Conservation (phyloP, 2,113 vertebrate species). For the Columba janthina region DNA sequence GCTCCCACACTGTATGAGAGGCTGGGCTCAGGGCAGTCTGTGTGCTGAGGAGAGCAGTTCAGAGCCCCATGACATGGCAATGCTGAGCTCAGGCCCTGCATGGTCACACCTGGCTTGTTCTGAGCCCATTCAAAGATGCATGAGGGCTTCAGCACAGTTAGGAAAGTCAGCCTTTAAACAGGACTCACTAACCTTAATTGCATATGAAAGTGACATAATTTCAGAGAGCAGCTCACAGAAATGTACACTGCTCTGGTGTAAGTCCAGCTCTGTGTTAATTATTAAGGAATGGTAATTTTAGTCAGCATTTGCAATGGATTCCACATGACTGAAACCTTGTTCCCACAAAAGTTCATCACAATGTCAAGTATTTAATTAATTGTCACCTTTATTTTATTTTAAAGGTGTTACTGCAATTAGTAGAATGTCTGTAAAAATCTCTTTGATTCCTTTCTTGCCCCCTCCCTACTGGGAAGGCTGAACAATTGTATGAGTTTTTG, state of each 20-base stretch:
- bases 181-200: not conserved
- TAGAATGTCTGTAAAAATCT: not conserved
- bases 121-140: accelerated
- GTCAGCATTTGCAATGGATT: not conserved
- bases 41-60: not conserved
- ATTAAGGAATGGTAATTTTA: not conserved
- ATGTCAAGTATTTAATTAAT: not conserved
- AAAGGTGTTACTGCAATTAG: not conserved
- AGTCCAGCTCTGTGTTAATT: not conserved
- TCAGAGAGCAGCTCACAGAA: not conserved
- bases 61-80: accelerated
- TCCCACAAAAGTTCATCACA: not conserved
- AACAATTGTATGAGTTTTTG: not conserved
- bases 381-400: not conserved
- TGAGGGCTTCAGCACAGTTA: not conserved
- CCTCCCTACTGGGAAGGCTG: not conserved
- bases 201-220: not conserved
- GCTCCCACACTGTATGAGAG: not conserved
- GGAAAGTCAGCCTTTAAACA: not conserved
- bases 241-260: not conserved
- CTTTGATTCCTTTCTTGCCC: not conserved
- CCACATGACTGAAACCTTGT: not conserved
- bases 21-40: not conserved
- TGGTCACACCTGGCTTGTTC: not conserved
- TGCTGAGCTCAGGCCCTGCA: accelerated